Conservation (phyloP, 1,140 invertebrate genomes). For the Oreohelix idahoensis region DNA sequence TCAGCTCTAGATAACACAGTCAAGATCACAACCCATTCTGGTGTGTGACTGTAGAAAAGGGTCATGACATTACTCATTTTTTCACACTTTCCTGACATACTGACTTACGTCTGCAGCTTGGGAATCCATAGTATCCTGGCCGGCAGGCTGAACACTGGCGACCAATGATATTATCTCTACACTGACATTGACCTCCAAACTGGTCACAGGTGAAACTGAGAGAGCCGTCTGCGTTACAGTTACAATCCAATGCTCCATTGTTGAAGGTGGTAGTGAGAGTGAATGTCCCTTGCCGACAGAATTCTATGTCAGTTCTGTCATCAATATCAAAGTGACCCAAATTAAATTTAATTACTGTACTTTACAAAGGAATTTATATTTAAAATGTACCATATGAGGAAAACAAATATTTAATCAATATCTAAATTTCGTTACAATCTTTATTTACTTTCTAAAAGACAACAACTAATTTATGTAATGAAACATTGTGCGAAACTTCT, state of each 20-base stretch:
- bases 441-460: too few relatives aligned
- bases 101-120: slow-evolving; percentile 83
- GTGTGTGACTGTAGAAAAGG: too few relatives aligned
- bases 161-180: slow-evolving; percentile 94
- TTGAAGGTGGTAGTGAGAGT: slow-evolving; percentile 96
- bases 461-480: too few relatives aligned
- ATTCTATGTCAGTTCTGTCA: slow-evolving; percentile 50
- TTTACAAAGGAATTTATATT: too few relatives aligned
- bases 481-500: too few relatives aligned
- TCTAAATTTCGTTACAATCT: too few relatives aligned
- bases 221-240: slow-evolving; percentile 92
- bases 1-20: too few relatives aligned
- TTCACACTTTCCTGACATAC: too few relatives aligned
- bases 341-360: not conserved
- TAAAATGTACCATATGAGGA: too few relatives aligned
- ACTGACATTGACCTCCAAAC: slow-evolving; percentile 97
- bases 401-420: too few relatives aligned
- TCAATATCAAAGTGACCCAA: not conserved
- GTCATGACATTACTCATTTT: too few relatives aligned
- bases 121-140: slow-evolving; percentile 95
- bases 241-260: slow-evolving; percentile 89
- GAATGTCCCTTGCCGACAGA: slow-evolving; percentile 81
- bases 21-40: too few relatives aligned
- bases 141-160: slow-evolving; percentile 90
- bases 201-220: slow-evolving; percentile 85